phyloP scores from a whole-genome alignment of 2,888 invertebrate genomes.

The Drosophila recens region DNA sequence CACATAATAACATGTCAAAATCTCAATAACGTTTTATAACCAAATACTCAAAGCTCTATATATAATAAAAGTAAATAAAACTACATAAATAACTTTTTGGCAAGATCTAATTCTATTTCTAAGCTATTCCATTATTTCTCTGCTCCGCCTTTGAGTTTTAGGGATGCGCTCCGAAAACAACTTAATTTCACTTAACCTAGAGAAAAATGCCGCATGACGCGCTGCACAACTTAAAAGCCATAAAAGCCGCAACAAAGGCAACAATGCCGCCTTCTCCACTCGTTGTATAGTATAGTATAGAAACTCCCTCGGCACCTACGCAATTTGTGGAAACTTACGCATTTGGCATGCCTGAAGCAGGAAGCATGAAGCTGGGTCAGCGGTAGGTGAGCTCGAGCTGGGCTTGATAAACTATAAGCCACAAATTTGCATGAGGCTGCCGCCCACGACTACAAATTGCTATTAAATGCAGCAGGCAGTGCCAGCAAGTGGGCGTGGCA shows the following conservation, averaged over 20 bases:
- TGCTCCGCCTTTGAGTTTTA: background rate
- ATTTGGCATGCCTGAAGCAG: constrained; percentile 47
- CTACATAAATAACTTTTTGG: background rate
- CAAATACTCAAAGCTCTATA: too few relatives aligned
- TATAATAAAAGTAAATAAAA: too few relatives aligned
- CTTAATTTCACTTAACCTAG: constrained; percentile 51
- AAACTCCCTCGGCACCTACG: constrained; percentile 46
- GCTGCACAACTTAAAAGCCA: constrained; percentile 56
- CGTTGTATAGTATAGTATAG: too few relatives aligned
- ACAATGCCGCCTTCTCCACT: constrained; percentile 13
- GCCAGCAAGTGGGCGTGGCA: constrained; percentile 50
- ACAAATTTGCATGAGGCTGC: constrained; percentile 75
- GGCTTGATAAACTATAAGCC: constrained; percentile 79
- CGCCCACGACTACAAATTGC: constrained; percentile 78
- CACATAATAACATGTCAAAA: too few relatives aligned
- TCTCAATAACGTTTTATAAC: too few relatives aligned
- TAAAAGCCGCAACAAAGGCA: constrained; percentile 68
- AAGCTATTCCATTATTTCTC: too few relatives aligned
- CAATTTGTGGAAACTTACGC: constrained; percentile 77
- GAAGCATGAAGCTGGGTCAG: background rate
- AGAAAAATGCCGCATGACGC: constrained; percentile 52
- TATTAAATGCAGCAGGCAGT: constrained; percentile 72
- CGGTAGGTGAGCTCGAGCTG: constrained; percentile 33
- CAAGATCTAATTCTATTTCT: background rate
- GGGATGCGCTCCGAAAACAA: constrained; percentile 24